Conservation (phyloP, 2,113 vertebrate genomes). For the Apaloderma vittatum region DNA sequence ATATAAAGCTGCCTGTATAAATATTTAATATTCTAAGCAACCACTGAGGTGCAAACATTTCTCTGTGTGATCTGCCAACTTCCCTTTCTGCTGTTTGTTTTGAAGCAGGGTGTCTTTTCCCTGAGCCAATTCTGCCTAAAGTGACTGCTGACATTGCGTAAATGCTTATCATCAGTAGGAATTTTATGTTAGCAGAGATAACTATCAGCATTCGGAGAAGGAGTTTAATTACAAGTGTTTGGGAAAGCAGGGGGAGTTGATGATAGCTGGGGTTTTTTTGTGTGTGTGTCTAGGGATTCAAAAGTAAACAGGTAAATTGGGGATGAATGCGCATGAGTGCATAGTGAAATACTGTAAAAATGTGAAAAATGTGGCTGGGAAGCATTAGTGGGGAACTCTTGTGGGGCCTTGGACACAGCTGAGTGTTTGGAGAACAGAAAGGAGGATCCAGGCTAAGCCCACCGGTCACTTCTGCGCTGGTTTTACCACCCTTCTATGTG, state of each 20-base stretch:
- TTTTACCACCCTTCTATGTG: neutral
- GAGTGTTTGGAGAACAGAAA: neutral
- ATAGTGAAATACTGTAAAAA: neutral
- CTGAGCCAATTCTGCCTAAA: conserved; percentile 43
- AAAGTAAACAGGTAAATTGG: conserved; percentile 47
- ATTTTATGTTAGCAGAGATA: conserved; percentile 50
- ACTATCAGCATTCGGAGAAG: conserved; percentile 33
- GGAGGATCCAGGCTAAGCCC: neutral
- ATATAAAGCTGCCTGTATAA: conserved; percentile 49
- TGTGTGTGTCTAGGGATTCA: neutral
- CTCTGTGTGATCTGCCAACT: conserved; percentile 6
- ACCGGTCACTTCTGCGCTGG: neutral
- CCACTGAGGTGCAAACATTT: conserved; percentile 41
- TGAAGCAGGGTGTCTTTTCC: conserved; percentile 30
- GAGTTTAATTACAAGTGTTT: conserved; percentile 47
- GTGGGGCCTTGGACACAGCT: neutral
- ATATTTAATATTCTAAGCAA: conserved; percentile 53
- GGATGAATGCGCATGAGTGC: accelerated
- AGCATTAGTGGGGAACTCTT: neutral
- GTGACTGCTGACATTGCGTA: conserved; percentile 56
- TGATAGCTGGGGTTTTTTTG: conserved; percentile 1
- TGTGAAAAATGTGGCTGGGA: neutral
- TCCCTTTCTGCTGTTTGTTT: conserved; percentile 44
- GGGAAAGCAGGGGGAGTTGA: conserved; percentile 51
- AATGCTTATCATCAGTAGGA: conserved; percentile 46